phyloP scores from a whole-genome alignment of 2,113 vertebrate species.

The Gavialis gangeticus region DNA sequence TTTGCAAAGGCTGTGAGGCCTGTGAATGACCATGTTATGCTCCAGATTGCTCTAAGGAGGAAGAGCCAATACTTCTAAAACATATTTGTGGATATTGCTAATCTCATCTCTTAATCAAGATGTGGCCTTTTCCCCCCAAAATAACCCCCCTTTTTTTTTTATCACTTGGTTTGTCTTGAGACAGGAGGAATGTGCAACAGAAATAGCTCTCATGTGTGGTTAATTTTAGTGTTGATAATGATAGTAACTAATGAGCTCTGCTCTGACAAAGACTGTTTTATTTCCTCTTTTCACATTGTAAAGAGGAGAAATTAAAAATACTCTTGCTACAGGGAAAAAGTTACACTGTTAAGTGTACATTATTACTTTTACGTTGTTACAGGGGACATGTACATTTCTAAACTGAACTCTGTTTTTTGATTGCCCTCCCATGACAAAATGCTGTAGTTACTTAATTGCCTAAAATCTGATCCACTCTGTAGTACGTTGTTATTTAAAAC shows the following conservation, averaged over 20 bases:
- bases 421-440: no score
- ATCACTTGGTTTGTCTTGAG: background rate
- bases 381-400: no score
- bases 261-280: background rate
- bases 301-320: background rate
- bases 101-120: background rate
- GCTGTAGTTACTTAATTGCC: no score
- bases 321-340: no score
- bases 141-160: rapidly evolving
- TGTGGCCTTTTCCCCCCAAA: background rate
- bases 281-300: background rate
- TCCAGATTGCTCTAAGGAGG: background rate
- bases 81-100: background rate
- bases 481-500: background rate
- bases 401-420: background rate
- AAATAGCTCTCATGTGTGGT: background rate
- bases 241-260: background rate
- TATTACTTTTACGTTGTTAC: no score
- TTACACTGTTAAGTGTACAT: no score
- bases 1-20: no score
- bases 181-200: background rate
- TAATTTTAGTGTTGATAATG: background rate
- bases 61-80: background rate
- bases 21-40: background rate
- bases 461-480: no score